Percentiles rank a stretch among this genome's conserved stretches.
These are phyloP conservation scores for Micromussa lordhowensis DNA, from an alignment of 92 coral and sea anemone genomes.

Conservation along the genomic window DNA sequence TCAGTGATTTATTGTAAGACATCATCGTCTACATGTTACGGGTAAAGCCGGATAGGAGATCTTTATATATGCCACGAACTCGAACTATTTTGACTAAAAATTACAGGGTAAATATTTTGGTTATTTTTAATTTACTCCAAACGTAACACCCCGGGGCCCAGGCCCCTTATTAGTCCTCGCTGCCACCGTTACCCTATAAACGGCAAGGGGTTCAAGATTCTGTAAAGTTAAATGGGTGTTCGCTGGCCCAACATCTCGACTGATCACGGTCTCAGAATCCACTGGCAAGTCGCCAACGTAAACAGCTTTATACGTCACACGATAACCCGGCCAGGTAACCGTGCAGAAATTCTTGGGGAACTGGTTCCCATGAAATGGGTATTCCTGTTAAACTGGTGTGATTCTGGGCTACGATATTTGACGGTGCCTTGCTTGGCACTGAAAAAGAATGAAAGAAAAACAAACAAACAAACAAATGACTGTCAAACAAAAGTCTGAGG, in stretches of 20 bases:
- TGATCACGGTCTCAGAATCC: not conserved
- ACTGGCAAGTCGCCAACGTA: conserved; percentile 55
- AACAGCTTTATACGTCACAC: conserved; percentile 55
- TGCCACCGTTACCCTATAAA: conserved; percentile 51
- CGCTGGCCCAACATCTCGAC: conserved; percentile 13
- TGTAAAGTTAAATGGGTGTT: conserved; percentile 31
- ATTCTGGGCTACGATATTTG: conserved; percentile 66
- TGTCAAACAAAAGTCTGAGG: too few relatives aligned
- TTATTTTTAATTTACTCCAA: too few relatives aligned
- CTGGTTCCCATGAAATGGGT: conserved; percentile 74
- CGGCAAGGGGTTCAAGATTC: conserved; percentile 46
- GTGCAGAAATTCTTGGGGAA: conserved; percentile 67
- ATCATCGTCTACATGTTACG: too few relatives aligned
- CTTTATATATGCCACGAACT: too few relatives aligned
- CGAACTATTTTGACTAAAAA: too few relatives aligned
- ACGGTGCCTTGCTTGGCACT: conserved; percentile 85
- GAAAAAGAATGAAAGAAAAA: too few relatives aligned
- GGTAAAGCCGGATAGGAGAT: too few relatives aligned
- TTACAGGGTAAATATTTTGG: too few relatives aligned
- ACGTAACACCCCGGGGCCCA: conserved; percentile 53
- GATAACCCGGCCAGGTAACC: conserved; percentile 78
- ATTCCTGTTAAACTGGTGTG: conserved; percentile 61
- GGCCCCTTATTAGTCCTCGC: conserved; percentile 52
- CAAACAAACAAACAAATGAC: too few relatives aligned
- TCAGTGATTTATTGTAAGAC: too few relatives aligned